A percentile compares a stretch with the other conserved stretches of the same genome.
phyloP scores from a whole-genome alignment of 2,113 vertebrate species.

The Falco punctatus region DNA sequence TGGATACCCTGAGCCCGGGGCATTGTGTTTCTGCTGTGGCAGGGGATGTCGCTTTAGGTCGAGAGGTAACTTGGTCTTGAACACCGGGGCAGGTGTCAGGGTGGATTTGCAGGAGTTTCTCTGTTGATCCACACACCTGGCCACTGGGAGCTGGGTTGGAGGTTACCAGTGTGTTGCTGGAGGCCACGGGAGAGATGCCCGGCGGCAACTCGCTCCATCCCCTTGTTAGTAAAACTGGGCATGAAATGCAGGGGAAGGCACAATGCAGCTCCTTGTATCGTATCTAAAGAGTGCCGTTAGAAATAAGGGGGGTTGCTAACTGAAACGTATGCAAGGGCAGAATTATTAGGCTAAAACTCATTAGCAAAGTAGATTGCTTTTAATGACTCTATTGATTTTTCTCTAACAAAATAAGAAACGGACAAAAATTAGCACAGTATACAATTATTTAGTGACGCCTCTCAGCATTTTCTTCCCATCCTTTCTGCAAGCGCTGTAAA shows the following conservation, averaged over 20 bases:
- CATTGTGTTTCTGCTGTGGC: accelerated
- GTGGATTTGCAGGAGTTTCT: neutral
- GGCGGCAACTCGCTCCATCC: neutral
- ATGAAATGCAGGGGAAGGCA: neutral
- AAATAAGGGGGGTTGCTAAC: neutral
- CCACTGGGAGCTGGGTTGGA: accelerated
- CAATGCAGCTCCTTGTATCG: neutral
- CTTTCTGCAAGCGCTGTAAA: neutral
- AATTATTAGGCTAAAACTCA: constrained; percentile 40
- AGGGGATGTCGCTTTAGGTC: neutral
- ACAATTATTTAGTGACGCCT: constrained; percentile 40
- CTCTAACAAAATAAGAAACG: constrained; percentile 19
- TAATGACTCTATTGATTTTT: constrained; percentile 62
- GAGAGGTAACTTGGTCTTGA: no score
- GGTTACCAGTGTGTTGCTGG: neutral
- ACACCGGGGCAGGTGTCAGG: accelerated
- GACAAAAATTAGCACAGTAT: neutral
- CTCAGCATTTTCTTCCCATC: neutral
- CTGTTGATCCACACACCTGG: accelerated
- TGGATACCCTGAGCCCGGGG: accelerated
- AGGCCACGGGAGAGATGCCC: neutral
- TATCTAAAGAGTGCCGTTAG: neutral
- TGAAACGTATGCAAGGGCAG: neutral
- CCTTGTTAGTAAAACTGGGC: neutral
- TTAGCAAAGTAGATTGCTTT: constrained; percentile 47